Conservation (phyloP, 2,797 vertebrate species). For the Siniperca scherzeri region DNA sequence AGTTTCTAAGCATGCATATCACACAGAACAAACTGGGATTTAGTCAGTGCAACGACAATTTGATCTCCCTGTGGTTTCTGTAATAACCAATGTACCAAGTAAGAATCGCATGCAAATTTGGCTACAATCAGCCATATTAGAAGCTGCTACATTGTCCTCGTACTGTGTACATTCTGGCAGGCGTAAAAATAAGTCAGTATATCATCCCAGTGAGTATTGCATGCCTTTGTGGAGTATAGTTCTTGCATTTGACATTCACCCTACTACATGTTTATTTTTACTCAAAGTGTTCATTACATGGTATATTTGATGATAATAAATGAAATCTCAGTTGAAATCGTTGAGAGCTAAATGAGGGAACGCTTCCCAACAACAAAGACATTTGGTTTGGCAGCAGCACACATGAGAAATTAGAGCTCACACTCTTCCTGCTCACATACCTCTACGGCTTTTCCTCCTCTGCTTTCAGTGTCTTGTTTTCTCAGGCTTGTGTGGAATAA, state of each 20-base stretch:
- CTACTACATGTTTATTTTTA: slow-evolving; percentile 53
- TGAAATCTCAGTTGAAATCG: slow-evolving; percentile 60
- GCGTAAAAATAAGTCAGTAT: slow-evolving; percentile 17
- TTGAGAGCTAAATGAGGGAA: slow-evolving; percentile 62
- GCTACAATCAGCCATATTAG: background rate
- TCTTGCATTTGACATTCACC: slow-evolving; percentile 23
- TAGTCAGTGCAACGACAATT: slow-evolving; percentile 9
- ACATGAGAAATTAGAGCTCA: slow-evolving; percentile 69
- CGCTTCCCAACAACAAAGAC: slow-evolving; percentile 75
- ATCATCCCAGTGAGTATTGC: slow-evolving; percentile 2
- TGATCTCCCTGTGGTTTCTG: background rate
- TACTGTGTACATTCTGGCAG: background rate
- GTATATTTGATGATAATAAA: slow-evolving; percentile 63
- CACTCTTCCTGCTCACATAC: slow-evolving; percentile 58
- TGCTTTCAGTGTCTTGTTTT: slow-evolving; percentile 59
- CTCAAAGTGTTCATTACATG: slow-evolving; percentile 39
- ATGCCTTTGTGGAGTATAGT: background rate
- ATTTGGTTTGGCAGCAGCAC: slow-evolving; percentile 77
- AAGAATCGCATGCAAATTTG: background rate
- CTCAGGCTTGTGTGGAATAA: slow-evolving; percentile 61
- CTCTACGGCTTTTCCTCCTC: slow-evolving; percentile 54
- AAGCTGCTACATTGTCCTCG: background rate
- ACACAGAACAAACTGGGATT: background rate
- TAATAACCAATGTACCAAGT: slow-evolving; percentile 12
- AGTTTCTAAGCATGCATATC: background rate